Evolutionary conservation across 2,113 vertebrate genomes (phyloP).

Genomic region (Engystomops pustulosus): DNA sequence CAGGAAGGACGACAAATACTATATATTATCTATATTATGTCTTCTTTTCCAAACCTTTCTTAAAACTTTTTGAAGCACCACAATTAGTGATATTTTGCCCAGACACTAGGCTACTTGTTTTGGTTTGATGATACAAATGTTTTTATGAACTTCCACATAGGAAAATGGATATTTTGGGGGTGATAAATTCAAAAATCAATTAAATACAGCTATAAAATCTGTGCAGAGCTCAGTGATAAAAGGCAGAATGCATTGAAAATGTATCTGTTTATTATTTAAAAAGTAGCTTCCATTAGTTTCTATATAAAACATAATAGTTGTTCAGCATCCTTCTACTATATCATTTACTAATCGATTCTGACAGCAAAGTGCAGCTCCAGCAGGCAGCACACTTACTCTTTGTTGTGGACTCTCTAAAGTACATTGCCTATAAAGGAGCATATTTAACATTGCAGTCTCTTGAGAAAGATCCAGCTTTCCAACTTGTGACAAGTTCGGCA

Average conservation of each 20-base stretch:
- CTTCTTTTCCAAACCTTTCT: too few relatives aligned
- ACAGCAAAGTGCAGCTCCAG: not conserved
- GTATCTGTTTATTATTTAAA: not conserved
- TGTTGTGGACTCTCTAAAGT: not conserved
- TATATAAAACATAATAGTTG: not conserved
- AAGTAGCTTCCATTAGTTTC: not conserved
- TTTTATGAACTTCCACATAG: too few relatives aligned
- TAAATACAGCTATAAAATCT: not conserved
- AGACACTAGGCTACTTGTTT: too few relatives aligned
- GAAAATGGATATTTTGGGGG: too few relatives aligned
- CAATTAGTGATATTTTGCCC: too few relatives aligned
- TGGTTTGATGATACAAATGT: too few relatives aligned
- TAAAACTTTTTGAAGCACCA: too few relatives aligned
- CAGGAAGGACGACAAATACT: too few relatives aligned
- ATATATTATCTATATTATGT: too few relatives aligned
- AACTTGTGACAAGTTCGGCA: slow-evolving; percentile 36
- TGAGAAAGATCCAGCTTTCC: slow-evolving; percentile 47
- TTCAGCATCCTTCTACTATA: not conserved
- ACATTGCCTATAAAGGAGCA: slow-evolving; percentile 56
- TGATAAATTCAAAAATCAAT: too few relatives aligned
- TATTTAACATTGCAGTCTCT: slow-evolving; percentile 45
- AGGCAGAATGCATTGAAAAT: not conserved
- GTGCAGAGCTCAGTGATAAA: not conserved
- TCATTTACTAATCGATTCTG: not conserved
- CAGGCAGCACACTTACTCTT: slow-evolving; percentile 9